These are phyloP conservation scores for Chorisops tibialis DNA, from an alignment of 2,888 invertebrate species.

Conservation along the genomic window DNA sequence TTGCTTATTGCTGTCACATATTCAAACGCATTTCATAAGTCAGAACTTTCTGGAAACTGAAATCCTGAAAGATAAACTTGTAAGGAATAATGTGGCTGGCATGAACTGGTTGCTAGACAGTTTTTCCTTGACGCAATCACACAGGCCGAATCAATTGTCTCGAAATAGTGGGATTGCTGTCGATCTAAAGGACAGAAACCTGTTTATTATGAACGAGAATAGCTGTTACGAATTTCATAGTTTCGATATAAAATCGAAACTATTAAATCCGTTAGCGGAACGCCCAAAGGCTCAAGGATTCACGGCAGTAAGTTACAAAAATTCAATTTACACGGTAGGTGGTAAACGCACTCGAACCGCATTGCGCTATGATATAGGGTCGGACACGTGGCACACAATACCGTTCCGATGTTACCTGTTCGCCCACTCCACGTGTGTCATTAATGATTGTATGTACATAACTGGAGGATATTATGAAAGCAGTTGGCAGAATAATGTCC, in stretches of 20 bases:
- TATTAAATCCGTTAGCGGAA: not conserved
- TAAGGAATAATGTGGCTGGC: not conserved
- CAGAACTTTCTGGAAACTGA: not conserved
- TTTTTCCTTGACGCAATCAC: not conserved
- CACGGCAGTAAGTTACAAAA: not conserved
- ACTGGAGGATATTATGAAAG: conserved; percentile 3
- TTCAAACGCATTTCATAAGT: not conserved
- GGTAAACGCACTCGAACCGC: conserved; percentile 12
- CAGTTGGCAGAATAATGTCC: not conserved
- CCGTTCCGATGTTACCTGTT: conserved; percentile 11
- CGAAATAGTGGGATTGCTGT: not conserved
- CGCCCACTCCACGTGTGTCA: not conserved
- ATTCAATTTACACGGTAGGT: conserved; percentile 1
- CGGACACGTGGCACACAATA: not conserved
- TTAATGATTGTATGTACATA: not conserved
- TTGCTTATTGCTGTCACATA: not conserved
- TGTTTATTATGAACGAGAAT: conserved; percentile 8
- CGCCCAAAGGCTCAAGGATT: conserved; percentile 7
- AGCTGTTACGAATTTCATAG: not conserved
- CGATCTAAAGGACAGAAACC: not conserved
- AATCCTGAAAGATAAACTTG: not conserved
- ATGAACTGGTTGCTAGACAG: conserved; percentile 8
- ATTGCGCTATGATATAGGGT: not conserved
- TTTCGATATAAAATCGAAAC: not conserved
- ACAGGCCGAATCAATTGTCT: not conserved